Evolutionary conservation across 2,113 vertebrate species (phyloP).

Genomic region (Podocnemis expansa): DNA sequence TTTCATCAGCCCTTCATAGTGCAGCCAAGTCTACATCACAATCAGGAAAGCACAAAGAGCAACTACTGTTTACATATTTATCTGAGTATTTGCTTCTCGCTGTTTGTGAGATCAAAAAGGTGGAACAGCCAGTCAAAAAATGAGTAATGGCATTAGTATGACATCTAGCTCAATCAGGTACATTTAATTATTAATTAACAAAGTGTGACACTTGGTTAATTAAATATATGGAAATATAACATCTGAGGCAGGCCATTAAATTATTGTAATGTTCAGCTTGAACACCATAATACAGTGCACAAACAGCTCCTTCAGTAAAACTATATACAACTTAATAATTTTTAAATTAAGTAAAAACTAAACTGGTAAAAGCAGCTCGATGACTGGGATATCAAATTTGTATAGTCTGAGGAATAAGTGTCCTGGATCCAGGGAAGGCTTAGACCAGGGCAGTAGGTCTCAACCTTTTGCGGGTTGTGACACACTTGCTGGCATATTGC

Average conservation of each 20-base stretch:
- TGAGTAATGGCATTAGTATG: not conserved
- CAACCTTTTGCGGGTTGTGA: too few species aligned
- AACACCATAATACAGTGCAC: constrained; percentile 7
- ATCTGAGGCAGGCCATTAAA: constrained; percentile 45
- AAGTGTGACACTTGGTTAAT: constrained; percentile 44
- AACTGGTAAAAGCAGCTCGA: not conserved
- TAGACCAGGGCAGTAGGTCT: too few species aligned
- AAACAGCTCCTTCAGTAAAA: constrained; percentile 45
- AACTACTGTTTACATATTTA: constrained; percentile 13
- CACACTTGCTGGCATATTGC: too few species aligned
- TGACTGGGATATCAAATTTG: not conserved
- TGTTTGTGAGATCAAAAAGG: constrained; percentile 20
- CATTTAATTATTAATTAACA: constrained; percentile 40
- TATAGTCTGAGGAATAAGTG: not conserved
- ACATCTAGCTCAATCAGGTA: constrained; percentile 21
- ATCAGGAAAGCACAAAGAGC: constrained; percentile 47
- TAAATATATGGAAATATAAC: constrained; percentile 32
- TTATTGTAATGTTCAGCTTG: constrained; percentile 40
- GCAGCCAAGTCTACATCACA: not conserved
- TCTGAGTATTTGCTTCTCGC: constrained; percentile 16
- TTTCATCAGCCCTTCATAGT: constrained; percentile 49
- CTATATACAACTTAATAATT: not conserved
- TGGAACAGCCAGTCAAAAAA: constrained; percentile 15
- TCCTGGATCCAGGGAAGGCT: not conserved
- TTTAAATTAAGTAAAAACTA: not conserved